Evolutionary conservation across 2,113 vertebrate genomes (phyloP).

Genomic region (Chlamydotis undulata): DNA sequence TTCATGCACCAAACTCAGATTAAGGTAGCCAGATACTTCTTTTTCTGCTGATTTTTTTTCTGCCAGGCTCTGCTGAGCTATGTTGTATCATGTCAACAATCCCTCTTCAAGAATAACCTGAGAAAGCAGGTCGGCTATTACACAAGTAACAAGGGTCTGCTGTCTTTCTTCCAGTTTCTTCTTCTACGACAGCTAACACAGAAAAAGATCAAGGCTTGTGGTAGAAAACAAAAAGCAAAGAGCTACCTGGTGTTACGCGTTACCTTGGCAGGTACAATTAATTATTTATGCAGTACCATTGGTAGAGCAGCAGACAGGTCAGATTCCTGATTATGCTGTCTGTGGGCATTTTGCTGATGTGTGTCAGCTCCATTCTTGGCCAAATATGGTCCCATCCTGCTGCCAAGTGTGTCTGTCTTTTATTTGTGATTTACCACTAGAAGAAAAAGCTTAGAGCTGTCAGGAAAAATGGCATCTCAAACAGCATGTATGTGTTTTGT

Average conservation of each 20-base stretch:
- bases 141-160: constrained; percentile 17
- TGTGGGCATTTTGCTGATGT: constrained; percentile 48
- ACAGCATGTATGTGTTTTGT: background rate
- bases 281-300: constrained; percentile 53
- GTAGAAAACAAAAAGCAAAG: constrained; percentile 32
- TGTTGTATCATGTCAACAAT: constrained; percentile 30
- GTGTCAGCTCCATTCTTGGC: constrained; percentile 25
- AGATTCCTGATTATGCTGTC: constrained; percentile 51
- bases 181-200: background rate
- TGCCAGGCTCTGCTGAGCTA: background rate
- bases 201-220: constrained; percentile 47
- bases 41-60: background rate
- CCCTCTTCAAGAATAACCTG: constrained; percentile 11
- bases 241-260: constrained; percentile 10
- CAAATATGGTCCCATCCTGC: background rate
- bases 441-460: background rate
- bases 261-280: constrained; percentile 14
- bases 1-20: background rate
- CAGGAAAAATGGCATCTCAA: background rate
- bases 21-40: background rate
- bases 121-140: constrained; percentile 14
- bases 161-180: constrained; percentile 35
- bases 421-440: background rate
- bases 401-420: background rate
- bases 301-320: constrained; percentile 39